Conservation (phyloP, 2,113 vertebrate genomes). For the Narcine bancroftii region DNA sequence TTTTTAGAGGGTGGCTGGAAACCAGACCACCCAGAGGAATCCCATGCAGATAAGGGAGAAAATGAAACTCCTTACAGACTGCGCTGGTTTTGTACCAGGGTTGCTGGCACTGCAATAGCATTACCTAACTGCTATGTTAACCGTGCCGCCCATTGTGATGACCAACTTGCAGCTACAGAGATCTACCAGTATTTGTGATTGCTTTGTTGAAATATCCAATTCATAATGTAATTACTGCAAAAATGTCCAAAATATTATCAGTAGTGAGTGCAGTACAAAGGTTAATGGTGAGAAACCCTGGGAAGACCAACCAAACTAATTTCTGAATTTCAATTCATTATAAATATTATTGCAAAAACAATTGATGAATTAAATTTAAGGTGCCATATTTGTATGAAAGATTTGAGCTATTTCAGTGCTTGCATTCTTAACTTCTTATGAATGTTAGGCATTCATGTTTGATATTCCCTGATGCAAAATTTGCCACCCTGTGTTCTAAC, state of each 20-base stretch:
- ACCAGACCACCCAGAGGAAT: no score
- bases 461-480: background rate
- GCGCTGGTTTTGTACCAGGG: no score
- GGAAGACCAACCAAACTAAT: background rate
- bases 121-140: no score
- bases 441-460: background rate
- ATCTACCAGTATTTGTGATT: background rate
- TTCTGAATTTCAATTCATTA: background rate
- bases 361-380: background rate
- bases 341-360: background rate
- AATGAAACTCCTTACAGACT: no score
- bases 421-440: background rate
- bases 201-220: background rate
- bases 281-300: background rate
- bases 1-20: no score
- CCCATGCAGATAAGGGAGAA: no score
- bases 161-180: background rate
- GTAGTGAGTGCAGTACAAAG: background rate
- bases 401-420: background rate
- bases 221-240: background rate
- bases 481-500: background rate
- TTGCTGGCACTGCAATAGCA: no score
- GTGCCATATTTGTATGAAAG: background rate
- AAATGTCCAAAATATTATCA: background rate
- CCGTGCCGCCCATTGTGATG: no score